Percentiles rank a stretch among this genome's conserved stretches.
Evolutionary conservation across 2,888 invertebrate species (phyloP).

Genomic region (Ligdia adustata): DNA sequence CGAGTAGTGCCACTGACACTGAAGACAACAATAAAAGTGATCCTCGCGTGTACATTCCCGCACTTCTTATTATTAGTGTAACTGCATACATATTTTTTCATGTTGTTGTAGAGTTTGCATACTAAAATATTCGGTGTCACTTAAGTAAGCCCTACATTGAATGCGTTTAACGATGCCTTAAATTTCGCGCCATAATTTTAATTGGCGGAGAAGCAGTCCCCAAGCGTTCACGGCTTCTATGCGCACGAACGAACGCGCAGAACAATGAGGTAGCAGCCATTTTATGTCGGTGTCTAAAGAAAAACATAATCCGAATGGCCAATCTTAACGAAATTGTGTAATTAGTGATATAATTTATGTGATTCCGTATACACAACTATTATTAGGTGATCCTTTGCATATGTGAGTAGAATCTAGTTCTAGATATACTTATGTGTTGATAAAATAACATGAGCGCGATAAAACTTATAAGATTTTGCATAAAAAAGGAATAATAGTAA

Average conservation of each 20-base stretch:
- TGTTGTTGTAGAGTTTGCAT: constrained; percentile 46
- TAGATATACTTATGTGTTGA: constrained; percentile 63
- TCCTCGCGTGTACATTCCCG: constrained; percentile 55
- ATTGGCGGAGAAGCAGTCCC: constrained; percentile 83
- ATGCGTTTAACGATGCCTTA: constrained; percentile 71
- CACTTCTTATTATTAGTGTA: constrained; percentile 56
- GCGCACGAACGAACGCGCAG: constrained; percentile 85
- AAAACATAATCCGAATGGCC: constrained; percentile 85
- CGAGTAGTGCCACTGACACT: constrained; percentile 39
- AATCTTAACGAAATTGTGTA: constrained; percentile 83
- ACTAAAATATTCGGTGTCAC: constrained; percentile 35
- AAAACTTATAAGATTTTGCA: constrained; percentile 66
- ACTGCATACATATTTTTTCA: constrained; percentile 67
- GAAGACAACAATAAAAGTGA: constrained; percentile 55
- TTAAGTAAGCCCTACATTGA: constrained; percentile 53
- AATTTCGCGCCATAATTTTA: constrained; percentile 84
- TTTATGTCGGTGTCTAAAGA: constrained; percentile 84
- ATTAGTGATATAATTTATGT: constrained; percentile 84
- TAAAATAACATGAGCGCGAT: constrained; percentile 67
- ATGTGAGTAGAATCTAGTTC: constrained; percentile 79
- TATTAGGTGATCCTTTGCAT: constrained; percentile 76
- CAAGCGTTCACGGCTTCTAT: constrained; percentile 85
- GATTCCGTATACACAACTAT: constrained; percentile 77
- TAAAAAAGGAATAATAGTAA: constrained; percentile 64
- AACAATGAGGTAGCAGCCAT: constrained; percentile 85